Evolutionary conservation across 1,140 invertebrate genomes (phyloP).

Genomic region (Hycleus phaleratus): DNA sequence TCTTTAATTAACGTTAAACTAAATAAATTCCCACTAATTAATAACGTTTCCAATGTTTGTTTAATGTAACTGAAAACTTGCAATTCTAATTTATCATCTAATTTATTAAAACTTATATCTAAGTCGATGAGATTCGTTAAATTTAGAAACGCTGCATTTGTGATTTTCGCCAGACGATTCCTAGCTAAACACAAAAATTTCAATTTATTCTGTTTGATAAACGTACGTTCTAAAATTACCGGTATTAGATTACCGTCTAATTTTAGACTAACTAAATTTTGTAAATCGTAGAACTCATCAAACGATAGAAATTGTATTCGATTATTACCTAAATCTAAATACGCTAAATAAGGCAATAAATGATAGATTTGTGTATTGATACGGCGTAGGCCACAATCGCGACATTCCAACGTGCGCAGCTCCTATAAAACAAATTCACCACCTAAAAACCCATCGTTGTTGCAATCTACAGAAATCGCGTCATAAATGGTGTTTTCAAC

Average conservation of each 20-base stretch:
- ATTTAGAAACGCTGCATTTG: constrained; percentile 60
- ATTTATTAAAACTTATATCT: constrained; percentile 67
- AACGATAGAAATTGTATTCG: constrained; percentile 65
- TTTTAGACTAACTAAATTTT: constrained; percentile 56
- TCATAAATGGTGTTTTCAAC: too few relatives aligned
- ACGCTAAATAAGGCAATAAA: constrained; percentile 56
- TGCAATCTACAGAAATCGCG: too few relatives aligned
- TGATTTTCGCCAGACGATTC: constrained; percentile 65
- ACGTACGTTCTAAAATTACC: constrained; percentile 64
- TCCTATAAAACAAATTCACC: constrained; percentile 44
- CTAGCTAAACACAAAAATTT: constrained; percentile 52
- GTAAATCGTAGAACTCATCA: constrained; percentile 64
- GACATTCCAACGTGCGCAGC: constrained; percentile 58
- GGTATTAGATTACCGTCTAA: constrained; percentile 72
- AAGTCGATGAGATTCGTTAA: constrained; percentile 55
- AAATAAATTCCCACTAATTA: constrained; percentile 58
- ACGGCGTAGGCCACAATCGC: constrained; percentile 57
- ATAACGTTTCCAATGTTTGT: constrained; percentile 52
- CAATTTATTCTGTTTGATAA: constrained; percentile 55
- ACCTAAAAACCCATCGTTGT: too few relatives aligned
- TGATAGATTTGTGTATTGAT: constrained; percentile 72
- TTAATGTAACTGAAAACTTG: constrained; percentile 53
- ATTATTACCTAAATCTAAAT: constrained; percentile 70
- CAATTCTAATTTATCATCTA: constrained; percentile 48
- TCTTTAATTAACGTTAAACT: constrained; percentile 40